Evolutionary conservation across 2,113 vertebrate genomes (phyloP), one percentile per base, ranked within the genome.

Genomic region (Pithys albifrons): DNA sequence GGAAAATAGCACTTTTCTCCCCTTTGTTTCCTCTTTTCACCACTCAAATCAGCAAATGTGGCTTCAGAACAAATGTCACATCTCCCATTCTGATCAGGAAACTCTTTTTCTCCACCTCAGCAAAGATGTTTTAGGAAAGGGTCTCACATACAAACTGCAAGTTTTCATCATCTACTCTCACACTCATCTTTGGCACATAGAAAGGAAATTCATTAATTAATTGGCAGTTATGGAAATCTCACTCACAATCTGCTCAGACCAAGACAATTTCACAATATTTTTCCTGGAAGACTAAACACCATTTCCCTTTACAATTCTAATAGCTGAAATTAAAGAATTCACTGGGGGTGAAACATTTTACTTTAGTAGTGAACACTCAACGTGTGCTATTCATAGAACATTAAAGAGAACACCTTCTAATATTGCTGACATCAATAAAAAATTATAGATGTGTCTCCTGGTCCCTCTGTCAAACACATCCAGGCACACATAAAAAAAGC

Each of bases 381-480:
- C 0, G 19, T 16, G 39, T 61, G 70, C 61, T 87, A 89, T 78
- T 39, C 92, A 89, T 15, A 90, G 46, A 74, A 86, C 18, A 48
- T 27, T 58, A 70, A 76, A 62, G 46, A 83, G 75, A 95, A 88
- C 69, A 86, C 35, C 46, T 76, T 58, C 80, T 62, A 88, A 19
- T 62, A 66, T 31, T 91, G 81, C 73, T 82, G 33, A 85, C 0
- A 0, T 31, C 78, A 62, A 52, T 58, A 79, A 91, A 81, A 27
- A 72, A 15, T 12, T 58, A 69, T 16, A 79, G 37, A 49, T 61
- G 45, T 12, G 64, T 57, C 73, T 83, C 46, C 58, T 49, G 55
- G 43, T 41, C 89, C 29, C 59, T 58, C 51, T 52, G 57, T 52
- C 86, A 92, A 89, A 86, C 33, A 35, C 29, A 62, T 39, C 74